Conservation (phyloP, 2,797 vertebrate species). For the Avahi laniger region DNA sequence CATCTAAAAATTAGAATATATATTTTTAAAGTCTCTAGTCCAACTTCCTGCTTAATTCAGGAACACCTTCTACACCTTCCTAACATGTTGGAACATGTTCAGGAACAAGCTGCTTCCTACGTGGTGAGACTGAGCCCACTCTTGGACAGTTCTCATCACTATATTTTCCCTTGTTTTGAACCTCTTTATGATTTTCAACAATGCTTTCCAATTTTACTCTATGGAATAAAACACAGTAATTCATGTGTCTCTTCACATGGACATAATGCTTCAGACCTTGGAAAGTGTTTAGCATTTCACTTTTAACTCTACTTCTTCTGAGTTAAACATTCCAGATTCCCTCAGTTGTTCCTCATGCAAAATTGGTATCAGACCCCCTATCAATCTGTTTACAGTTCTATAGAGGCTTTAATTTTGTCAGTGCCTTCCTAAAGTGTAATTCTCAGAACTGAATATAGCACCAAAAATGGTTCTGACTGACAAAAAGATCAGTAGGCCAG, state of each 20-base stretch:
- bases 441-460: background rate
- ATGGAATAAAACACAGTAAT: background rate
- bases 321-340: background rate
- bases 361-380: background rate
- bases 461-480: background rate
- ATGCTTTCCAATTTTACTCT: background rate
- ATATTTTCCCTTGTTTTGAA: background rate
- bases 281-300: background rate
- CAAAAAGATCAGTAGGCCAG: background rate
- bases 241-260: background rate
- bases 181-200: background rate
- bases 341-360: background rate
- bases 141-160: background rate
- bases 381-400: background rate
- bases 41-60: conserved; percentile 12
- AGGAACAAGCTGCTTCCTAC: background rate
- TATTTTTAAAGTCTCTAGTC: background rate
- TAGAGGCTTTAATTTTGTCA: background rate
- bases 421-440: background rate
- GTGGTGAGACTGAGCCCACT: background rate
- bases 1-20: background rate
- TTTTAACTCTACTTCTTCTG: background rate
- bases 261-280: background rate
- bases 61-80: background rate
- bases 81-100: background rate